Evolutionary conservation across 35 echinoderm and acorn worm species (phyloP), one percentile per base, ranked within the genome.

Genomic region (Eucidaris tribuloides): DNA sequence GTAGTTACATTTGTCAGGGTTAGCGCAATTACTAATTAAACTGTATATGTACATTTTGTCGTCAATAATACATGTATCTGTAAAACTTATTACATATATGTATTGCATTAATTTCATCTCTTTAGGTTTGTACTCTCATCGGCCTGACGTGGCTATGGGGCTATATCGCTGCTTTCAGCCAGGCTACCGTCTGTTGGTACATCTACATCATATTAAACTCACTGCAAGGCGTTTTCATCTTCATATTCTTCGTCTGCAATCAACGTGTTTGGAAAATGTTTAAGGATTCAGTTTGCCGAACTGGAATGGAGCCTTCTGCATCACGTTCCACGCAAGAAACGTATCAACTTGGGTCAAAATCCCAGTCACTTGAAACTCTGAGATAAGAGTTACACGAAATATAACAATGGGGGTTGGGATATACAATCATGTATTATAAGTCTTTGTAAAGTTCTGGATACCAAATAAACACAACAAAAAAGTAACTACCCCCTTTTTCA

Each of bases 71-170:
- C 9, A 11, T 9, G 9, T 52, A 52, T 11, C 9, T 9, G 48
- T 9, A 11, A 11, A n/a, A 52, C 48, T 52, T n/a, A 52, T n/a
- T 11, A 11, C 48, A 52, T 11, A 52, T 9, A 9, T 52, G n/a
- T 52, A 52, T 11, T 52, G 9, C 48, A 52, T 52, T 52, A 11
- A 11, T 9, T 52, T 9, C 9, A 11, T 52, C n/a, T 52, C 9
- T n/a, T 11, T 82, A 92, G 89, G 41, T 92, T 4, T 63, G 74
- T 18, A 30, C 55, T 36, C 77, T 92, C 25, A 78, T 92, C 58
- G 89, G 89, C 6, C 84, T 92, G 4, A 92, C 89, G 14, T 92
- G 89, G 89, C 80, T 92, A 15, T 92, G 79, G 37, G 89, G 89
- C 31, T 92, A 81, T 49, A 40, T 92, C 14, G 89, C 89, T 6